phyloP scores from a whole-genome alignment of 2,797 vertebrate species.

The Malacoraja senta region DNA sequence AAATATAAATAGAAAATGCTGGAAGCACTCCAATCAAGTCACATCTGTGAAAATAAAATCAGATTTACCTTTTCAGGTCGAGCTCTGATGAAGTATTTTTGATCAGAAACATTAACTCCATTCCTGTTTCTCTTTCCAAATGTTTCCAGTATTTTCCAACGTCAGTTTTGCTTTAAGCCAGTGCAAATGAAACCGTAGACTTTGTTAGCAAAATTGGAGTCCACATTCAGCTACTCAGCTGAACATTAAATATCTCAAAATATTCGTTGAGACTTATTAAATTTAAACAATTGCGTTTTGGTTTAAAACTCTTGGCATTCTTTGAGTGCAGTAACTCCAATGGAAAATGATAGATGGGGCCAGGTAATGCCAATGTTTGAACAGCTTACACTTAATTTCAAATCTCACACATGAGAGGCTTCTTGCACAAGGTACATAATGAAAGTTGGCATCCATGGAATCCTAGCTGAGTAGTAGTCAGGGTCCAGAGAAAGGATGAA shows the following conservation, averaged over 20 bases:
- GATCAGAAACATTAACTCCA: no score
- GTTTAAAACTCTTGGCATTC: background rate
- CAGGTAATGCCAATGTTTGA: background rate
- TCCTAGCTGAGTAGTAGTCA: background rate
- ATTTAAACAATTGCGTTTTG: background rate
- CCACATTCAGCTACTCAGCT: background rate
- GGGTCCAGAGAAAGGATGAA: background rate
- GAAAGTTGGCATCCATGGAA: background rate
- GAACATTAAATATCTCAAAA: background rate
- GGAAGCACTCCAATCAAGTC: no score
- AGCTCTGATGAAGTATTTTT: no score
- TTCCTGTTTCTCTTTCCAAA: no score
- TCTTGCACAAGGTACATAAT: background rate
- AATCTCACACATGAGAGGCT: background rate
- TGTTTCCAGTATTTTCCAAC: no score
- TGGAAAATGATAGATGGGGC: background rate
- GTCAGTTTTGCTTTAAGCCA: background rate
- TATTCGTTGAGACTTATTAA: background rate
- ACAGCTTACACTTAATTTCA: background rate
- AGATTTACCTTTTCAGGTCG: no score
- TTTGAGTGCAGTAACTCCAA: no score
- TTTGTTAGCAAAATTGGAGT: background rate
- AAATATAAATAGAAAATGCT: no score
- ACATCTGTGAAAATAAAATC: no score
- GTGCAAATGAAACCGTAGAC: background rate